A percentile compares a stretch with the other conserved stretches of the same genome.
These are phyloP conservation scores for Strigamia transsilvanica DNA, from an alignment of 2,888 invertebrate species.

Conservation along the genomic window DNA sequence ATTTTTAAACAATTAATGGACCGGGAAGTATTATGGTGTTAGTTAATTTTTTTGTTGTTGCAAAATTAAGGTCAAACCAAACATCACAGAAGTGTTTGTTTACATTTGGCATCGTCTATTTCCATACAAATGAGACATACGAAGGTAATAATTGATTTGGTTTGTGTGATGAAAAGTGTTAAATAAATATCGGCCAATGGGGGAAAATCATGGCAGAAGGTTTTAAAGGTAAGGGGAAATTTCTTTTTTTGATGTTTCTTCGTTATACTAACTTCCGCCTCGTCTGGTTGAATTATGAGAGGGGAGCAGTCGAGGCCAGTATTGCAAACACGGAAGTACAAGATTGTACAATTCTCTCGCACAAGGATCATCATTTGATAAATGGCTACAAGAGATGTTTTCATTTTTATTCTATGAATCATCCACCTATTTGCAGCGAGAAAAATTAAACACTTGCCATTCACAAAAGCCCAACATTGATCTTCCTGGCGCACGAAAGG, in stretches of 20 bases:
- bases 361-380: constrained; percentile 47
- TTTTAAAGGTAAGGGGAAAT: neutral
- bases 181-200: neutral
- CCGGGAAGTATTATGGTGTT: neutral
- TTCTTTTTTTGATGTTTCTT: neutral
- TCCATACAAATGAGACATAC: constrained; percentile 16
- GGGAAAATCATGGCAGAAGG: neutral
- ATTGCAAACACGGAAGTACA: constrained; percentile 49
- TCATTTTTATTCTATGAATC: constrained; percentile 48
- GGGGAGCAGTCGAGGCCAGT: constrained; percentile 39
- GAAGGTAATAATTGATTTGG: constrained; percentile 13
- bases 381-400: constrained; percentile 40
- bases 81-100: neutral
- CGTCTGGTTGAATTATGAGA: constrained; percentile 14
- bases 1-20: neutral
- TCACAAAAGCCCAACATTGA: constrained; percentile 43
- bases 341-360: constrained; percentile 39
- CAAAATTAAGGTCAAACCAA: constrained; percentile 5
- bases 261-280: constrained; percentile 40
- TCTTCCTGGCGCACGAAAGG: constrained; percentile 25
- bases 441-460: constrained; percentile 36
- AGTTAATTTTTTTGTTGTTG: neutral
- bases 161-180: neutral
- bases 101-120: constrained; percentile 15
- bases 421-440: neutral